Conservation (phyloP, 2,888 invertebrate genomes). For the Campopleginae sp. region DNA sequence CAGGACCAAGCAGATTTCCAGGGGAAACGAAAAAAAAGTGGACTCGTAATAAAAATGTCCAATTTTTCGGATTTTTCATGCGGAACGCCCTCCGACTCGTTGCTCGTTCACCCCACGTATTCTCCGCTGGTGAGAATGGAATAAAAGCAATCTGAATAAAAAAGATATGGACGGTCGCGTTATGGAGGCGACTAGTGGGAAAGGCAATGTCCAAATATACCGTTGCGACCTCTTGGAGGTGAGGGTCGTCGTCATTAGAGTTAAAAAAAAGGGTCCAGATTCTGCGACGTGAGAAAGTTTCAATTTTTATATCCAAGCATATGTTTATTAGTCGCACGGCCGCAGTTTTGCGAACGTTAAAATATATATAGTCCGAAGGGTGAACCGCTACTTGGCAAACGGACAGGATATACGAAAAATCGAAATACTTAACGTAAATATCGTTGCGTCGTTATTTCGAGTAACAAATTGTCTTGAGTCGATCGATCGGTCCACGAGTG, state of each 20-base stretch:
- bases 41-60: slow-evolving; percentile 75
- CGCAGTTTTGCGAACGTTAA: slow-evolving; percentile 81
- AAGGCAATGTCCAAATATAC: slow-evolving; percentile 21
- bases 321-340: slow-evolving; percentile 29
- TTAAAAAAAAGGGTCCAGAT: slow-evolving; percentile 52
- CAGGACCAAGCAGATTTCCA: slow-evolving; percentile 38
- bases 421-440: too few relatives aligned
- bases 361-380: slow-evolving; percentile 80
- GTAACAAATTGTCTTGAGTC: too few relatives aligned
- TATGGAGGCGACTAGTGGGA: slow-evolving; percentile 26
- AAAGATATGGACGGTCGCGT: slow-evolving; percentile 26
- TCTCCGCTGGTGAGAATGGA: slow-evolving; percentile 17
- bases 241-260: slow-evolving; percentile 18
- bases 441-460: too few relatives aligned
- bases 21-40: slow-evolving; percentile 76
- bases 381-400: too few relatives aligned
- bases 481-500: too few relatives aligned
- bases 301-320: not conserved
- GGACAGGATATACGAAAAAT: too few relatives aligned
- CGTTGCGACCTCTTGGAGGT: slow-evolving; percentile 43
- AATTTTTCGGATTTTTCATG: slow-evolving; percentile 69
- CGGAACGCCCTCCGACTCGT: slow-evolving; percentile 44
- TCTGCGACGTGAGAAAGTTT: slow-evolving; percentile 22
- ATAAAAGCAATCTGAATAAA: not conserved
- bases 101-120: slow-evolving; percentile 25